phyloP scores from a whole-genome alignment of 37 sponge, comb jelly and placozoan species.

The Agelas oroides region DNA sequence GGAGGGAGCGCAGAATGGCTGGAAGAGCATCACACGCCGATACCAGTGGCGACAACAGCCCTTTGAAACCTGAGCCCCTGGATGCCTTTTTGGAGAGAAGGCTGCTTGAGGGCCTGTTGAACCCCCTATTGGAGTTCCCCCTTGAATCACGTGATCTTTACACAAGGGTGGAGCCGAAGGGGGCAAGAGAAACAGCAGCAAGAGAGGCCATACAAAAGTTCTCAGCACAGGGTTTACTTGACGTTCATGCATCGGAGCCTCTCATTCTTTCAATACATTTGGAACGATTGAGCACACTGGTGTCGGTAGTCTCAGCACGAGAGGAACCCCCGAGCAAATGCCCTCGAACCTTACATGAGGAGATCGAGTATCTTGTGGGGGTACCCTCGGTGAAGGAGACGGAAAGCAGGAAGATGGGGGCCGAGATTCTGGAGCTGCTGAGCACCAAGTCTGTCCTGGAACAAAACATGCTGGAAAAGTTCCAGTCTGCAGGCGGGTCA shows the following conservation, averaged over 20 bases:
- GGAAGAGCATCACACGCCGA: too few relatives aligned
- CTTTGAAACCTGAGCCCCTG: too few relatives aligned
- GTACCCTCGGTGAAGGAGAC: conserved; percentile 61
- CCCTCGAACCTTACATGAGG: conserved; percentile 4
- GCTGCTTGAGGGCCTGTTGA: conserved; percentile 42
- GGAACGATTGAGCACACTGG: conserved; percentile 30
- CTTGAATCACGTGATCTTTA: conserved; percentile 4
- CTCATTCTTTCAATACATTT: conserved; percentile 28
- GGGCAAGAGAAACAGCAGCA: neutral
- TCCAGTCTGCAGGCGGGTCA: conserved; percentile 80
- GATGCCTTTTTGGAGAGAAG: conserved; percentile 13
- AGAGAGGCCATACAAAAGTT: conserved; percentile 35
- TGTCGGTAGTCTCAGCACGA: neutral
- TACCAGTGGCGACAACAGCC: too few relatives aligned
- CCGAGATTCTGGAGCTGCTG: conserved; percentile 83
- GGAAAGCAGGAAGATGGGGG: conserved; percentile 76
- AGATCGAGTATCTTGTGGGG: conserved; percentile 59
- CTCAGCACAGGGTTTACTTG: conserved; percentile 27
- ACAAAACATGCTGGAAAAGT: conserved; percentile 81
- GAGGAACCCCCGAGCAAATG: too few relatives aligned
- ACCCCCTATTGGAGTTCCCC: conserved; percentile 55
- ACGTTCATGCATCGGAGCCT: neutral
- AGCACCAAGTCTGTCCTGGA: conserved; percentile 81
- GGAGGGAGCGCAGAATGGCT: conserved; percentile 1
- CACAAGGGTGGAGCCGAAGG: neutral